These are phyloP conservation scores for Paelopatides confundens DNA, from an alignment of 53 echinoderm and acorn worm genomes.

Conservation along the genomic window DNA sequence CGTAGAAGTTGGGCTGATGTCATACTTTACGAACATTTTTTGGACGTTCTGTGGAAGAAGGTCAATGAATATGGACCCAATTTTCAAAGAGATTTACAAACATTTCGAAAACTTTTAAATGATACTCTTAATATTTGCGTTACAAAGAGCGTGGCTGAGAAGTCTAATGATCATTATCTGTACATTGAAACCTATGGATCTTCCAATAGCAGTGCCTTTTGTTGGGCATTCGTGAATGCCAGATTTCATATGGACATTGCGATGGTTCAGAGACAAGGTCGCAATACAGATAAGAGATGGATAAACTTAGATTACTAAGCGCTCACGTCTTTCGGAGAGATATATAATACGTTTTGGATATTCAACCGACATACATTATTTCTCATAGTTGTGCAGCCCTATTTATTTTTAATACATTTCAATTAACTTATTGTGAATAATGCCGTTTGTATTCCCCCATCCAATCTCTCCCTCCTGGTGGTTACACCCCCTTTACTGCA, in stretches of 20 bases:
- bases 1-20: constrained; percentile 54
- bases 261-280: constrained; percentile 7
- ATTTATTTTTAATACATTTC: no score
- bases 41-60: constrained; percentile 60
- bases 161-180: neutral
- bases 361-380: no score
- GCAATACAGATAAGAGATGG: neutral
- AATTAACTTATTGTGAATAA: no score
- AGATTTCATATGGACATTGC: neutral
- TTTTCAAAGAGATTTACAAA: constrained; percentile 53
- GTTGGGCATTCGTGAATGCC: constrained; percentile 32
- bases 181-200: neutral
- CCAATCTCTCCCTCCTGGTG: no score
- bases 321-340: no score
- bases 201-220: neutral
- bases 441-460: no score
- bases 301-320: neutral
- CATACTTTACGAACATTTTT: constrained; percentile 58
- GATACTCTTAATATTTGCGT: constrained; percentile 46
- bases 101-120: constrained; percentile 54
- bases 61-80: constrained; percentile 62
- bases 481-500: no score
- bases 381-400: no score
- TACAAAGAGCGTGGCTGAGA: neutral
- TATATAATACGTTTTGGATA: no score